Evolutionary conservation across 1,140 invertebrate species (phyloP).

Genomic region (Drosophila lowei): DNA sequence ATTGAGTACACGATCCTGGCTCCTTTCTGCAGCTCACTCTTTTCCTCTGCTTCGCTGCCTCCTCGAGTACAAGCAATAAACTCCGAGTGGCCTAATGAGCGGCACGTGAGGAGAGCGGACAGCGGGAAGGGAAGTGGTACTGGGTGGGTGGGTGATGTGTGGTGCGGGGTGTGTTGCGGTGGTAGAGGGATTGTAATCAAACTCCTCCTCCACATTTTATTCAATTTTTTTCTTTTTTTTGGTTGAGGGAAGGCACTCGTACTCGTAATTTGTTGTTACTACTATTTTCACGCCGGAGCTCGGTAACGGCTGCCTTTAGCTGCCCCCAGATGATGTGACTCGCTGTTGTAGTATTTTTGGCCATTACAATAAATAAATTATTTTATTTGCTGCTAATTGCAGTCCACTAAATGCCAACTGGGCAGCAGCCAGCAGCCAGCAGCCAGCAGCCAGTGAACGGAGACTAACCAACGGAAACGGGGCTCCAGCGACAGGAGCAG

Average conservation of each 20-base stretch:
- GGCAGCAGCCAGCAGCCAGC: constrained; percentile 15
- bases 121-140: not conserved
- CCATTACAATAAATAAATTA: constrained; percentile 80
- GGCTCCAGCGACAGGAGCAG: not conserved
- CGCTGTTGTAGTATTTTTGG: constrained; percentile 42
- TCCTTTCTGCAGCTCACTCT: not conserved
- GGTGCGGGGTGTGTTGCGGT: no score
- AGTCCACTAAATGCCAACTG: constrained; percentile 66
- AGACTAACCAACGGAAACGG: constrained; percentile 3
- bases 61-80: constrained; percentile 48
- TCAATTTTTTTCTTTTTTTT: not conserved
- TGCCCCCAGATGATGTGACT: not conserved
- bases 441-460: constrained; percentile 9
- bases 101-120: constrained; percentile 10
- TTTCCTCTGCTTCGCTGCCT: not conserved
- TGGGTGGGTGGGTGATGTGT: no score
- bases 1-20: no score
- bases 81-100: constrained; percentile 68
- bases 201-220: no score
- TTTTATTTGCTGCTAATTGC: constrained; percentile 82
- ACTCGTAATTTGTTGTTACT: constrained; percentile 64
- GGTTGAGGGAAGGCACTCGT: not conserved
- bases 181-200: no score
- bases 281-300: constrained; percentile 17
- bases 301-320: constrained; percentile 33